Evolutionary conservation across 2,888 invertebrate genomes (phyloP).

Genomic region (Nemurella pictetii): DNA sequence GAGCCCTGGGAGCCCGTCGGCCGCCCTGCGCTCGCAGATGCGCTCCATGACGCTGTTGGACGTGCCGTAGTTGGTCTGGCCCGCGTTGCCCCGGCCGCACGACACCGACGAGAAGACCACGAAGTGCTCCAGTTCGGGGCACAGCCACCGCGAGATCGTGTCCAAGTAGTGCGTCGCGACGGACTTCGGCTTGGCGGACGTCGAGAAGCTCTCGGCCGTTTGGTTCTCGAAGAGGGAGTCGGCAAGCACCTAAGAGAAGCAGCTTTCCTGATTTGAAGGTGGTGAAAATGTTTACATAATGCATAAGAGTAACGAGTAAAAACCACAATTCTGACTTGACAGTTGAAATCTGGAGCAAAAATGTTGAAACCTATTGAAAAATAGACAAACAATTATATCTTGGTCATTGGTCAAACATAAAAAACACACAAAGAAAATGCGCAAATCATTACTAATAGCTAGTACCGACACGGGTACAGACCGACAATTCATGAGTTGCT

Average conservation of each 20-base stretch:
- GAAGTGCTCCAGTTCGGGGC: conserved; percentile 66
- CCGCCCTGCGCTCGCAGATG: conserved; percentile 73
- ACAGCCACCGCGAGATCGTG: conserved; percentile 61
- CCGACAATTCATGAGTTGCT: too few species aligned
- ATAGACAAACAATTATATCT: too few species aligned
- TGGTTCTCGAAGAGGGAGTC: conserved; percentile 81
- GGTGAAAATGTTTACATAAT: too few species aligned
- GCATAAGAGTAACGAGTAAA: too few species aligned
- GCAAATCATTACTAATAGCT: too few species aligned
- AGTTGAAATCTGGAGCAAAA: too few species aligned
- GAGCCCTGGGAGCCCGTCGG: conserved; percentile 72
- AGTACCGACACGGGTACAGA: too few species aligned
- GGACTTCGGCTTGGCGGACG: conserved; percentile 77
- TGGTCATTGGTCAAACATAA: too few species aligned
- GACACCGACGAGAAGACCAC: conserved; percentile 91
- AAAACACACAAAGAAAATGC: too few species aligned
- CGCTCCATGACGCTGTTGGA: conserved; percentile 90
- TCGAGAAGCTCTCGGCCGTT: conserved; percentile 66
- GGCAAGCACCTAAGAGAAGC: conserved; percentile 53
- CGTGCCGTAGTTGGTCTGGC: conserved; percentile 89
- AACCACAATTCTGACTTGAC: too few species aligned
- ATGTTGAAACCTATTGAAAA: too few species aligned
- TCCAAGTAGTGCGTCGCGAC: conserved; percentile 78
- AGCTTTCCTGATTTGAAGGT: too few species aligned
- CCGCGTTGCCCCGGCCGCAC: conserved; percentile 88